phyloP scores from a whole-genome alignment of 2,113 vertebrate species.

The Potamarius usumacintae region DNA sequence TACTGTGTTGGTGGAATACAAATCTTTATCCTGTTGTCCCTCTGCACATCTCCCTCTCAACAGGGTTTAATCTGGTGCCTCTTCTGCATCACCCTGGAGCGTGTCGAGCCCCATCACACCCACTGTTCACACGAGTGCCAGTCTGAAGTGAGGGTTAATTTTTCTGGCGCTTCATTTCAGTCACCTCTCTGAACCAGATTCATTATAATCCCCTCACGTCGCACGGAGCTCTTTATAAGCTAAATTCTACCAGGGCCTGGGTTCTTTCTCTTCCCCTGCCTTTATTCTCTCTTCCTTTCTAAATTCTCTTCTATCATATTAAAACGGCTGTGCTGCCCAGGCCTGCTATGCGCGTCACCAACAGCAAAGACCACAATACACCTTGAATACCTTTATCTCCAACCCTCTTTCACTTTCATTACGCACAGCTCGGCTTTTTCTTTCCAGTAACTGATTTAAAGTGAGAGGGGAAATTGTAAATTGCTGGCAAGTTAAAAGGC shows the following conservation, averaged over 20 bases:
- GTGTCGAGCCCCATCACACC: conserved; percentile 7
- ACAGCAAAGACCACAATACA: conserved; percentile 59
- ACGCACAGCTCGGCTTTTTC: conserved; percentile 5
- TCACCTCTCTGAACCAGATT: conserved; percentile 23
- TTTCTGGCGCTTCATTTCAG: conserved; percentile 17
- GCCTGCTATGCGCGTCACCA: conserved; percentile 52
- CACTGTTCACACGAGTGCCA: conserved; percentile 15
- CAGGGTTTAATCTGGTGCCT: conserved; percentile 38
- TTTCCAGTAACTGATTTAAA: conserved; percentile 44
- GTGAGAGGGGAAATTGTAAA: conserved; percentile 44
- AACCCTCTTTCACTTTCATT: conserved; percentile 38
- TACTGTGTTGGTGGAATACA: conserved; percentile 29
- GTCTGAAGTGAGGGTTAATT: conserved; percentile 47
- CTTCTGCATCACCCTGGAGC: conserved; percentile 10
- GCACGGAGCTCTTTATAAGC: background rate
- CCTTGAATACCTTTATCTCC: conserved; percentile 48
- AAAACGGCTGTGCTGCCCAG: conserved; percentile 63
- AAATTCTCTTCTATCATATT: conserved; percentile 69
- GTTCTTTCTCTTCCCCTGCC: conserved; percentile 8
- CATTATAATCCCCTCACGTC: conserved; percentile 35
- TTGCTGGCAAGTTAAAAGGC: conserved; percentile 45
- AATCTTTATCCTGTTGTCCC: conserved; percentile 35
- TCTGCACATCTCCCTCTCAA: conserved; percentile 19
- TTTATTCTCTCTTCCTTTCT: conserved; percentile 26
- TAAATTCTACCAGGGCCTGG: conserved; percentile 2